Evolutionary conservation across 2,113 vertebrate species (phyloP), one percentile per base, ranked within the genome.

Genomic region (Plectropomus leopardus): DNA sequence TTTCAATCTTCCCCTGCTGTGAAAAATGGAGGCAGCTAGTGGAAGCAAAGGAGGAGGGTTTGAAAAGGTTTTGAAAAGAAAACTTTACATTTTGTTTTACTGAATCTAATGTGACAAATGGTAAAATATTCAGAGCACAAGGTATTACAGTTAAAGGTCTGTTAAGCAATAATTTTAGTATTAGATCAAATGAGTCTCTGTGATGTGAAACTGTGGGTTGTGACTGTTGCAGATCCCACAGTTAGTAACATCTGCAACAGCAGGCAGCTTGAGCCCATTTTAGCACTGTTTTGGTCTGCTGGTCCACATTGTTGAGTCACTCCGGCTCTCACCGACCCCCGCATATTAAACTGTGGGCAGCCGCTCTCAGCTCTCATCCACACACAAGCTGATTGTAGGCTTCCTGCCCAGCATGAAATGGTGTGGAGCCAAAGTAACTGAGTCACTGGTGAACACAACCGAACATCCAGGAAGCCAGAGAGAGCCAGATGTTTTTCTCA

Each of bases 401-500:
- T 76, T 77, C 65, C 58, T 87, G 88, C 82, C 84, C 83, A 34
- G 78, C 45, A 11, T 75, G 75, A 83, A 74, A 75, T 76, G 73
- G 71, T 72, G 68, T 54, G 6, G 58, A 81, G 87, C 88, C 89
- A 88, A 84, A 74, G 70, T 76, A 72, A 70, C 81, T 64, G 73
- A 91, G 87, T 82, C 84, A 74, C 79, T 90, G 68, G 21, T 88
- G 84, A 85, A 63, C 82, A 83, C 84, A 81, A 48, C 45, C 17
- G 53, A 83, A 81, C 72, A 76, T 83, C 76, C 76, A 74, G 80
- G 58, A 68, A 54, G 88, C 85, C 72, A 53, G 72, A 75, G 47
- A 55, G 71, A 85, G 79, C 78, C 89, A 89, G 89, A 88, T 89
- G 87, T 90, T 87, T 90, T 78, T 47, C 74, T 86, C 80, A 66